Percentiles rank a stretch among this genome's conserved stretches.
These are phyloP conservation scores for Addax nasomaculatus DNA, from an alignment of 2,113 vertebrate species.

Conservation along the genomic window DNA sequence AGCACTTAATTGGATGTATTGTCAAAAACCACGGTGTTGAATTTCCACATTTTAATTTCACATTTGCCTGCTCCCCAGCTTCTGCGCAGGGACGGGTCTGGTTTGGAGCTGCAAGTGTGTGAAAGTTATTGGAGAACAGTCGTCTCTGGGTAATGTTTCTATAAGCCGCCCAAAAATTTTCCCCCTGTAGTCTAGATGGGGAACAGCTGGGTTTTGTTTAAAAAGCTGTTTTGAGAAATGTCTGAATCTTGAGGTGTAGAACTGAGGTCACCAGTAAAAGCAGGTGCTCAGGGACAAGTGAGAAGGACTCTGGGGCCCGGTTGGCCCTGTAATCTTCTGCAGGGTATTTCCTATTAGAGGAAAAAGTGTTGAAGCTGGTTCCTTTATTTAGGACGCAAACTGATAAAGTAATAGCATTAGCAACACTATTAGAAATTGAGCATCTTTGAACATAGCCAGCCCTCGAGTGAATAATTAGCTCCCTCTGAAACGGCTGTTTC, in stretches of 20 bases:
- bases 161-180: slow-evolving; percentile 69
- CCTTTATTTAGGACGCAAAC: neutral
- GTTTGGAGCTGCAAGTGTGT: slow-evolving; percentile 67
- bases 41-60: slow-evolving; percentile 54
- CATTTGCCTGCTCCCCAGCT: slow-evolving; percentile 13
- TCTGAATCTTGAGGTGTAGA: slow-evolving; percentile 76
- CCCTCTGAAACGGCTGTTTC: slow-evolving; percentile 36
- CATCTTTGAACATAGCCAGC: slow-evolving; percentile 26
- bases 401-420: slow-evolving; percentile 35
- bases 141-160: slow-evolving; percentile 79
- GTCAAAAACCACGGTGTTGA: slow-evolving; percentile 3
- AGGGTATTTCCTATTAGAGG: slow-evolving; percentile 38
- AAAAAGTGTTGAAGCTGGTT: neutral
- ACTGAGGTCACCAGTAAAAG: slow-evolving; percentile 82
- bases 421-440: slow-evolving; percentile 10
- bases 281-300: slow-evolving; percentile 82
- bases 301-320: slow-evolving; percentile 42
- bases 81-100: slow-evolving; percentile 27
- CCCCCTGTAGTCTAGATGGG: slow-evolving; percentile 73
- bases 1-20: slow-evolving; percentile 44
- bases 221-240: slow-evolving; percentile 80
- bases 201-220: slow-evolving; percentile 83
- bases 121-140: slow-evolving; percentile 76
- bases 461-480: slow-evolving; percentile 48
- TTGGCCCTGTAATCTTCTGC: slow-evolving; percentile 34